phyloP scores from a whole-genome alignment of 2,113 vertebrate genomes.

The Nycticebus coucang region DNA sequence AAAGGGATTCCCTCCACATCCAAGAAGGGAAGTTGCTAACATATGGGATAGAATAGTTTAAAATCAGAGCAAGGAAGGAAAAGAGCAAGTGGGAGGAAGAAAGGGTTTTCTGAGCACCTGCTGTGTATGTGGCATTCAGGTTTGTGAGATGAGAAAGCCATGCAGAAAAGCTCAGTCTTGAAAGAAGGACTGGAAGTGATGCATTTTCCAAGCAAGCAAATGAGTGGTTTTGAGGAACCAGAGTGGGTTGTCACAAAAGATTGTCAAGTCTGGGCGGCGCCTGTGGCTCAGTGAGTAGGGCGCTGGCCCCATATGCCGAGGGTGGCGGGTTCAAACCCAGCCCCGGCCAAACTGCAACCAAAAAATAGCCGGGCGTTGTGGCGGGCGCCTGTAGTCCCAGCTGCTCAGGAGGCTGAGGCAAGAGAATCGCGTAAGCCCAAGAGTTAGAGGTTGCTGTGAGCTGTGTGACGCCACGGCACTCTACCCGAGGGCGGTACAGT shows the following conservation, averaged over 20 bases:
- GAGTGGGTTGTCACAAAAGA: neutral
- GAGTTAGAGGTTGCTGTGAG: too few species aligned
- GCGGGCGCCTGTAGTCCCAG: too few species aligned
- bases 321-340: too few species aligned
- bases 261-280: neutral
- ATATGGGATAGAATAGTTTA: neutral
- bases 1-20: neutral
- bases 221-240: neutral
- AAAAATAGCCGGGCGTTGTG: too few species aligned
- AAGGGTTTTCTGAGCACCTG: neutral
- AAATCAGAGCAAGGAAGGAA: neutral
- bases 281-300: too few species aligned
- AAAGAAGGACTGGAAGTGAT: neutral
- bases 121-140: neutral
- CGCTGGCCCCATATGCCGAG: too few species aligned
- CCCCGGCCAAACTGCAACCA: too few species aligned
- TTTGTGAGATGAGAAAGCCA: neutral
- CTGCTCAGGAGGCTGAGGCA: too few species aligned
- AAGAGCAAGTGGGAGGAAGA: neutral
- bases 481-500: too few species aligned
- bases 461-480: too few species aligned
- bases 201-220: neutral
- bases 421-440: too few species aligned
- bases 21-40: neutral
- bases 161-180: neutral